Evolutionary conservation across 2,888 invertebrate species (phyloP).

Genomic region (Trachelus stipa): DNA sequence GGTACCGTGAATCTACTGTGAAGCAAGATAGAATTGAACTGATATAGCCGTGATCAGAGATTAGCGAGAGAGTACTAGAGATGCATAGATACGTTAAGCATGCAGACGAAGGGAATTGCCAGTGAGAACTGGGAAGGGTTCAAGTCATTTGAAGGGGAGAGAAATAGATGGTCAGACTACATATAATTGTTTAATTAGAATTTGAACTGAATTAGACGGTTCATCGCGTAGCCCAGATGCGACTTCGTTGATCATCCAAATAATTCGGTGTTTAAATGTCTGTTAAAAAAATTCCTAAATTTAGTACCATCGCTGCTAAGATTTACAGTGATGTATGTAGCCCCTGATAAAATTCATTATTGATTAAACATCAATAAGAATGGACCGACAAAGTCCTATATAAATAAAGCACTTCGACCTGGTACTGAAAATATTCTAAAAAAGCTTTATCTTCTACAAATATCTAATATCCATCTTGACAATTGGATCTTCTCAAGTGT

Average conservation of each 20-base stretch:
- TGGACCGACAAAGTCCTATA: not conserved
- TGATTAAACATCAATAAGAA: not conserved
- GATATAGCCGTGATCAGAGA: not conserved
- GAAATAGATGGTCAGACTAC: not conserved
- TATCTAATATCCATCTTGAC: too few relatives aligned
- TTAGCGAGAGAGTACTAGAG: not conserved
- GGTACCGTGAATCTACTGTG: not conserved
- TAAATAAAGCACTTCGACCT: not conserved
- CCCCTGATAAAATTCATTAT: not conserved
- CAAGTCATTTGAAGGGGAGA: not conserved
- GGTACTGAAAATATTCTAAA: too few relatives aligned
- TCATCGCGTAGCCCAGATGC: not conserved
- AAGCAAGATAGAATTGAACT: not conserved
- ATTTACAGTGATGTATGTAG: not conserved
- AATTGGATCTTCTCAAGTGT: too few relatives aligned
- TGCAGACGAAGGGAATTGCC: not conserved
- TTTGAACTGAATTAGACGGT: not conserved
- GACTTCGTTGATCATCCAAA: not conserved
- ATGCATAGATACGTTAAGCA: not conserved
- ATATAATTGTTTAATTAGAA: conserved; percentile 12
- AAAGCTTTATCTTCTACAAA: too few relatives aligned
- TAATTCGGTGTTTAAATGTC: too few relatives aligned
- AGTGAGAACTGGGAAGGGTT: not conserved
- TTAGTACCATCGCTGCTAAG: not conserved
- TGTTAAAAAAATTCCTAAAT: not conserved